Evolutionary conservation across 2,888 invertebrate species (phyloP), one percentile per base, ranked within the genome.

Genomic region (Dusona sp.): DNA sequence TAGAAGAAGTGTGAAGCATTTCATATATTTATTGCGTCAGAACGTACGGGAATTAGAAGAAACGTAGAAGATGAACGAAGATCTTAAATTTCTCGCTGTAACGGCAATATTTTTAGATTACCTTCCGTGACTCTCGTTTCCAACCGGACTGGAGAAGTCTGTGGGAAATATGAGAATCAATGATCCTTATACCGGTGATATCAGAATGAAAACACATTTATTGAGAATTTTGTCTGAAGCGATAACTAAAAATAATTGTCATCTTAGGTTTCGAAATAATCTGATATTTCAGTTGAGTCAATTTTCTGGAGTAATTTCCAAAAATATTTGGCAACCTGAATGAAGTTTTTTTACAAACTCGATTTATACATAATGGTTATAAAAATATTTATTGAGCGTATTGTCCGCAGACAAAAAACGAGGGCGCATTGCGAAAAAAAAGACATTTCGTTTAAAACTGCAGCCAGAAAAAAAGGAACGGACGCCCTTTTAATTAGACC

Each of bases 41-140:
- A 42, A 68, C 16, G 68, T 42, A 38, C 22, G 45, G 25, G n/a
- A 29, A 45, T 45, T 13, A 61, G 29, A 61, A 61, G 6, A 16
- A 61, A 61, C 42, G 25, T 16, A 68, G 25, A 68, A 11, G n/a
- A 29, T 29, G 61, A 29, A 25, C 25, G 61, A 29, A 29, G 16
- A 61, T 68, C 68, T 68, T 42, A 3, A 48, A 82, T 82, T 82
- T 75, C 68, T 36, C 68, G 61, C 36, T 45, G 54, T 48, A 29
- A 19, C 68, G 77, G 68, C 75, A 61, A 68, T 57, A 77, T 75
- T 54, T 42, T 45, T 11, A 42, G 45, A 3, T 22, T 65, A 73
- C 68, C 57, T 75, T 81, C 74, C 74, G 74, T 22, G 67, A 57
- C 65, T 68, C 78, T 45, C 19, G 65, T 67, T 78, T 78, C 67